Conservation (phyloP, 2,797 vertebrate species). For the Sphaeramia orbicularis region DNA sequence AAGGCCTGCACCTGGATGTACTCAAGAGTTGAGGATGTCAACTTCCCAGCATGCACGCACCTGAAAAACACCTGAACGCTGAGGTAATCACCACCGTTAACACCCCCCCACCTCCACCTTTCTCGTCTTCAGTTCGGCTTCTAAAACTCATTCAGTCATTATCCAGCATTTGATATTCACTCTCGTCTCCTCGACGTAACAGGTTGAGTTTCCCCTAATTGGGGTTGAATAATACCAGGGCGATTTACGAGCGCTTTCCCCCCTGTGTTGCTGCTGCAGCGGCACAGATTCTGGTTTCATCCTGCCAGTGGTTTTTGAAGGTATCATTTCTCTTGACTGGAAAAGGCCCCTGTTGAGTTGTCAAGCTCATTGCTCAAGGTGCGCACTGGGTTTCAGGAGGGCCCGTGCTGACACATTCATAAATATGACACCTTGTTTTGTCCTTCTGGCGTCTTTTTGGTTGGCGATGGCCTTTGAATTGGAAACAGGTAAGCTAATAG, state of each 20-base stretch:
- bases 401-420: slow-evolving; percentile 86
- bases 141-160: slow-evolving; percentile 73
- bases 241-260: slow-evolving; percentile 67
- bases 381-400: slow-evolving; percentile 76
- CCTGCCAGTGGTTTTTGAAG: slow-evolving; percentile 72
- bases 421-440: slow-evolving; percentile 91
- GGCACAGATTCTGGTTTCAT: slow-evolving; percentile 80
- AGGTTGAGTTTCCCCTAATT: slow-evolving; percentile 84
- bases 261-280: slow-evolving; percentile 24
- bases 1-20: slow-evolving; percentile 63
- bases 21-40: slow-evolving; percentile 53
- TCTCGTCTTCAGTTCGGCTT: slow-evolving; percentile 48
- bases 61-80: slow-evolving; percentile 63
- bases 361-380: slow-evolving; percentile 85
- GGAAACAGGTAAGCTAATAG: slow-evolving; percentile 90
- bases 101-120: slow-evolving; percentile 12
- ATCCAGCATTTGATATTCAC: slow-evolving; percentile 77
- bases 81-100: slow-evolving; percentile 63
- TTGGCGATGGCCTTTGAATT: slow-evolving; percentile 87
- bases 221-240: slow-evolving; percentile 75
- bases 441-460: slow-evolving; percentile 88
- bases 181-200: slow-evolving; percentile 64
- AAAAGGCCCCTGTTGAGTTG: slow-evolving; percentile 83
- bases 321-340: slow-evolving; percentile 83
- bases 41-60: slow-evolving; percentile 42